Base-by-base conservation (phyloP, 2,888 invertebrate species). In the Lithophane ornitopus region DNA sequence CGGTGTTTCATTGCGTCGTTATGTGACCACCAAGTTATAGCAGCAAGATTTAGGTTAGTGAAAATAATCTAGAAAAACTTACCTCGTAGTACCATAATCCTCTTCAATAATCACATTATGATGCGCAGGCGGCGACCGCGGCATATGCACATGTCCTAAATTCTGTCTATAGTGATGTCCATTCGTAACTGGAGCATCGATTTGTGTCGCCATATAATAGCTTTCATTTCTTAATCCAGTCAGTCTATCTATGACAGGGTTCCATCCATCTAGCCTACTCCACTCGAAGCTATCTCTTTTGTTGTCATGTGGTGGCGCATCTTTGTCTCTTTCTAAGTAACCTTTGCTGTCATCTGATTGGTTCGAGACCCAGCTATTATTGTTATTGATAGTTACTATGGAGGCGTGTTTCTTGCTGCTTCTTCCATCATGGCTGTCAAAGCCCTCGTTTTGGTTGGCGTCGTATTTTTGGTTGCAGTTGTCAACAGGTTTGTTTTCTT, bases 151-250 rank as follows among this genome's bases (percentile, higher is more conserved):
- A 65, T 96, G 96, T 0, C 95, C 95, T 76, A 93, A 77, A 79
- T 94, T 94, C 61, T 91, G 94, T 52, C 95, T 91, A 62, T 92
- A 94, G 71, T 95, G 92, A 76, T 96, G 96, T 34, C 95, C 96
- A 76, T 97, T 97, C 70, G 97, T 96, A 3, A 89, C 86, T 8
- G 98, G 97, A 26, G 78, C 97, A 4, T 97, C 97, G 44, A 97
- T 97, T 87, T 98, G 97, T 61, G 97, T 98, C 89, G 98, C 98
- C 97, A 98, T 98, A 90, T 98, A 99, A 91, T 99, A 99, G 91
- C 99, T 99, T 92, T 99, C 99, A 91, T 99, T 99, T 77, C 99
- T 97, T 76, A 99, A 92, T 22, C 97, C 97, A 69, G 98, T 98
- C 90, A 99, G 96, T 91, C 99, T 97, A 92, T 99, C 99, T 90